phyloP scores from a whole-genome alignment of 2,888 invertebrate genomes.

The Alloplasta piceator region DNA sequence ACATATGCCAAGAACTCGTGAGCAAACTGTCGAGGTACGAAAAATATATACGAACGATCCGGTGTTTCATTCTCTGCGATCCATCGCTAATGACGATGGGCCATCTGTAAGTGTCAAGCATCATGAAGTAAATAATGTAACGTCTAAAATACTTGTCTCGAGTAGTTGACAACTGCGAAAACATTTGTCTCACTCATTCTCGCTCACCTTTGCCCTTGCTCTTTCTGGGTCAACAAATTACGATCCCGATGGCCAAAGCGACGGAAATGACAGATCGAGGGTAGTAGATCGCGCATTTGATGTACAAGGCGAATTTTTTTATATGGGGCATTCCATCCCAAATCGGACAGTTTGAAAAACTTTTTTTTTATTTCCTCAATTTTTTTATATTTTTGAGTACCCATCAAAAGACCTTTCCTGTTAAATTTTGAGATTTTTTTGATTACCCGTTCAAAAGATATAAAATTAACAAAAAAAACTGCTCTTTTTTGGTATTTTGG shows the following conservation, averaged over 20 bases:
- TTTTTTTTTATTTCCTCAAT: no score
- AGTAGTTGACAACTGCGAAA: conserved; percentile 14
- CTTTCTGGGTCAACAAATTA: conserved; percentile 31
- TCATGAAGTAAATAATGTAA: conserved; percentile 51
- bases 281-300: no score
- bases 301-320: no score
- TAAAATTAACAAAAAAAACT: no score
- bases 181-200: neutral
- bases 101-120: conserved; percentile 41
- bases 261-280: neutral
- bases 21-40: conserved; percentile 39
- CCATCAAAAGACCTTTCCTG: no score
- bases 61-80: conserved; percentile 36
- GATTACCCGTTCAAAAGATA: no score
- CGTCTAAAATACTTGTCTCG: conserved; percentile 41
- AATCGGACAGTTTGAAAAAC: no score
- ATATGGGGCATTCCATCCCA: no score
- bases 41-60: conserved; percentile 6
- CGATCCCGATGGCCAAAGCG: neutral
- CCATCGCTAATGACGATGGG: conserved; percentile 34
- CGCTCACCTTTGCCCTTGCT: neutral
- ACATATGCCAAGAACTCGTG: conserved; percentile 28
- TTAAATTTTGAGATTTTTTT: no score
- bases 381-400: no score
- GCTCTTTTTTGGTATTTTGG: no score